phyloP scores from a whole-genome alignment of 2,888 invertebrate species.

The Epinotia brunnichana region DNA sequence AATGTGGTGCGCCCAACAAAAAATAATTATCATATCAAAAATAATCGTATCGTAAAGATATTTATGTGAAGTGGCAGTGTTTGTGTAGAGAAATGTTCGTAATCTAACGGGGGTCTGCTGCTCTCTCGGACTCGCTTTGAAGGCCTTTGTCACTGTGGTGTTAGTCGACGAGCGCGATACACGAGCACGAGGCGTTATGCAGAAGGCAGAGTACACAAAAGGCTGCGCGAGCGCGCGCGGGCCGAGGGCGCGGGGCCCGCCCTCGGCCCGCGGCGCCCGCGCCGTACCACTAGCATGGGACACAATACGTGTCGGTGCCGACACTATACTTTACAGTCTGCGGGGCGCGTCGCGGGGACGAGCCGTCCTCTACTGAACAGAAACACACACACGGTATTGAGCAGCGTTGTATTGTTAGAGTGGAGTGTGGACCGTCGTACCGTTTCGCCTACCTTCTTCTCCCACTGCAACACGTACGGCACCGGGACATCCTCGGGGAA shows the following conservation, averaged over 20 bases:
- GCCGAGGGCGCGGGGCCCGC: conserved; percentile 66
- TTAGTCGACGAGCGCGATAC: conserved; percentile 68
- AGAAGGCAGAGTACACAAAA: conserved; percentile 77
- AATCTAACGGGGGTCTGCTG: conserved; percentile 83
- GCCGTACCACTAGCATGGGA: conserved; percentile 75
- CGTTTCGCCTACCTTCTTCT: conserved; percentile 99
- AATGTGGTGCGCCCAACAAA: conserved; percentile 72
- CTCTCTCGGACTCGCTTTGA: conserved; percentile 84
- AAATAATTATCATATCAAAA: conserved; percentile 62
- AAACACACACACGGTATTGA: conserved; percentile 83
- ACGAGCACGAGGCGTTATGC: conserved; percentile 74
- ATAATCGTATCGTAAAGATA: conserved; percentile 64
- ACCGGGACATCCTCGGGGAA: conserved; percentile 97
- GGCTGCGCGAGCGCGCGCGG: conserved; percentile 73
- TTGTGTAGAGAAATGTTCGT: conserved; percentile 70
- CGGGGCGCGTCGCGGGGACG: conserved; percentile 79
- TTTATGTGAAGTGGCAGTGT: conserved; percentile 78
- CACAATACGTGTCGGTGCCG: conserved; percentile 66
- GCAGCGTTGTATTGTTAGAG: conserved; percentile 83
- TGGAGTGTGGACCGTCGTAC: conserved; percentile 89
- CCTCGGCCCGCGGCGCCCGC: conserved; percentile 74
- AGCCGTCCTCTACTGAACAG: conserved; percentile 83
- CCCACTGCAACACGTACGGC: conserved; percentile 99
- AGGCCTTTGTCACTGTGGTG: conserved; percentile 84
- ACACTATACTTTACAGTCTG: conserved; percentile 81